Evolutionary conservation across 1,140 invertebrate genomes (phyloP).

Genomic region (Anastrepha ludens): DNA sequence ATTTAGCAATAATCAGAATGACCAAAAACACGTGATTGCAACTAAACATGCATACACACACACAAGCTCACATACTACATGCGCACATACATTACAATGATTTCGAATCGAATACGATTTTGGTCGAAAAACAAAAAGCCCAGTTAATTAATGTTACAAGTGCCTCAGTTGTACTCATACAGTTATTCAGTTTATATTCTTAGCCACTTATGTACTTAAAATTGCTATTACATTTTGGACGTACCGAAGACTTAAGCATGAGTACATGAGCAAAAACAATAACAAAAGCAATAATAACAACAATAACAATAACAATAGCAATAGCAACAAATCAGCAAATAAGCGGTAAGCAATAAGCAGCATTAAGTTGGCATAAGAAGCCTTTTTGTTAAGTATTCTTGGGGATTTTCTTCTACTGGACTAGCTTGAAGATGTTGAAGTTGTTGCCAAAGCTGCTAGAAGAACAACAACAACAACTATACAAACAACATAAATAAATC

Average conservation of each 20-base stretch:
- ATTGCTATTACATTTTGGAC: slow-evolving; percentile 39
- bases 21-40: not conserved
- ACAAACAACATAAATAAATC: too few relatives aligned
- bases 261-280: not conserved
- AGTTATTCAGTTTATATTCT: slow-evolving; percentile 41
- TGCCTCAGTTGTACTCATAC: not conserved
- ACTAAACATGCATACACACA: not conserved
- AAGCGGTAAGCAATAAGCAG: slow-evolving; percentile 33
- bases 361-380: slow-evolving; percentile 44
- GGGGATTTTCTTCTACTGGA: slow-evolving; percentile 1
- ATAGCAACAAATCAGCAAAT: not conserved
- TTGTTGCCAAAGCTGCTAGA: not conserved
- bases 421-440: slow-evolving; percentile 27
- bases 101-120: slow-evolving; percentile 22
- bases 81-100: not conserved
- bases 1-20: not conserved
- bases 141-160: slow-evolving; percentile 51
- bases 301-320: not conserved
- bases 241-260: slow-evolving; percentile 30
- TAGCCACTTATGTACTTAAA: slow-evolving; percentile 51
- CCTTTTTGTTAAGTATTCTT: slow-evolving; percentile 34
- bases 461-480: not conserved
- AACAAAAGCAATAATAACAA: not conserved
- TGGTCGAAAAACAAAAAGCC: slow-evolving; percentile 23
- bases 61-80: too few relatives aligned